phyloP scores from a whole-genome alignment of 2,797 vertebrate species.

The Ispidina lecontei region DNA sequence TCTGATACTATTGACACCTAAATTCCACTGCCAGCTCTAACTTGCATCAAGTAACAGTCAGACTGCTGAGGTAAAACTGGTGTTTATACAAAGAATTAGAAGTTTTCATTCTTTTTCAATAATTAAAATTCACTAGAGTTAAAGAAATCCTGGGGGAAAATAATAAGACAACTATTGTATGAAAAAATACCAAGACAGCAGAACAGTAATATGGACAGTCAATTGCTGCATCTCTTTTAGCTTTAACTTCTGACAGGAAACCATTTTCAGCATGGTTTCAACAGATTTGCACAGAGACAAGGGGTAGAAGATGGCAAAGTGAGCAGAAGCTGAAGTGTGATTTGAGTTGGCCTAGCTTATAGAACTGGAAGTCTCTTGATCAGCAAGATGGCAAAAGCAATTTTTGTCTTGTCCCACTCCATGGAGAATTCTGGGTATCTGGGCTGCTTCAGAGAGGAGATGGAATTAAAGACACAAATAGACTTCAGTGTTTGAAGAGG shows the following conservation, averaged over 20 bases:
- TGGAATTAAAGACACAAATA: not conserved
- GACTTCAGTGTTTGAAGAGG: not conserved
- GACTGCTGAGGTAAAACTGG: conserved; percentile 2
- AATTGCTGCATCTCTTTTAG: not conserved
- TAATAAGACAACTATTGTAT: not conserved
- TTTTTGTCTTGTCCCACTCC: not conserved
- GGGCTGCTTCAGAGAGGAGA: not conserved
- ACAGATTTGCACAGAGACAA: not conserved
- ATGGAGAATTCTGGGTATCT: not conserved
- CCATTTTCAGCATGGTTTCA: not conserved
- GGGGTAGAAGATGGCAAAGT: not conserved
- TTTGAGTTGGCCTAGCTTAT: not conserved
- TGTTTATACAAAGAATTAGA: not conserved
- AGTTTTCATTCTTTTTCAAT: not conserved
- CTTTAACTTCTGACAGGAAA: not conserved
- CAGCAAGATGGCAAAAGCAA: not conserved
- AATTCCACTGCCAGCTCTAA: conserved; percentile 40
- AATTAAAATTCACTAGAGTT: conserved; percentile 1
- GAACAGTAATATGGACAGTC: not conserved
- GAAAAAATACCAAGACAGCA: not conserved
- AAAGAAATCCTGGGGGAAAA: not conserved
- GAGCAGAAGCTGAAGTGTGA: not conserved
- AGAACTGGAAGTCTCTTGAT: not conserved
- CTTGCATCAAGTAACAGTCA: not conserved
- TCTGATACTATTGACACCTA: conserved; percentile 43